Percentiles rank a stretch among this genome's conserved stretches.
Conservation (phyloP, 2,888 invertebrate species). For the Sarcophaga carnaria region DNA sequence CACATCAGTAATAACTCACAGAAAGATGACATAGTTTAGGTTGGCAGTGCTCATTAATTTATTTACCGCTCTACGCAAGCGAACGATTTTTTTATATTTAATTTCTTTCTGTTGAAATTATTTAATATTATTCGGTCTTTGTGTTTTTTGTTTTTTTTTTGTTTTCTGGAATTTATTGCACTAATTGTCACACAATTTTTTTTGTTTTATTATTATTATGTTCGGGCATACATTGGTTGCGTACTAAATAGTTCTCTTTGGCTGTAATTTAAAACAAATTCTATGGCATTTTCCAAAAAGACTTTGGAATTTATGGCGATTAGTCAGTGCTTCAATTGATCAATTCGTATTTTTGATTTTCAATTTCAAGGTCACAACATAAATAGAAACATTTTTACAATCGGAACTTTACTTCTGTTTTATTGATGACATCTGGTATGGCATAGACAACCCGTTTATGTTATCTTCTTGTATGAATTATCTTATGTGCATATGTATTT, state of each 20-base stretch:
- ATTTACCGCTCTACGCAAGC: conserved; percentile 19
- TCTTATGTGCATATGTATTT: too few relatives aligned
- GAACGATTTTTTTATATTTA: conserved; percentile 8
- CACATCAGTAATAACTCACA: background rate
- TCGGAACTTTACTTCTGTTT: background rate
- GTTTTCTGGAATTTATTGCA: conserved; percentile 38
- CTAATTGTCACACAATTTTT: conserved; percentile 56
- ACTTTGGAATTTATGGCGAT: conserved; percentile 12
- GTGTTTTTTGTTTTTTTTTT: background rate
- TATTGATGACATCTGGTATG: background rate
- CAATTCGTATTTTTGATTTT: conserved; percentile 7
- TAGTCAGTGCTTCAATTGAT: conserved; percentile 44
- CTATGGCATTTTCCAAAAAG: conserved; percentile 5
- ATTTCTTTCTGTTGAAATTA: background rate
- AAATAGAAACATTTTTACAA: conserved; percentile 21
- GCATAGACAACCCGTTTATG: too few relatives aligned
- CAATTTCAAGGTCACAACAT: conserved; percentile 44
- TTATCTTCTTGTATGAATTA: too few relatives aligned
- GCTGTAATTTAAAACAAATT: background rate
- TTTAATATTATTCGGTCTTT: background rate
- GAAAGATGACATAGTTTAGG: background rate
- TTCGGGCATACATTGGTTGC: conserved; percentile 33
- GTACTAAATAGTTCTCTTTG: conserved; percentile 47
- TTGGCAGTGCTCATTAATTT: conserved; percentile 14
- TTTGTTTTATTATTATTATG: background rate